These are phyloP conservation scores for Tinamus major DNA, from an alignment of 2,797 vertebrate species.

Conservation along the genomic window DNA sequence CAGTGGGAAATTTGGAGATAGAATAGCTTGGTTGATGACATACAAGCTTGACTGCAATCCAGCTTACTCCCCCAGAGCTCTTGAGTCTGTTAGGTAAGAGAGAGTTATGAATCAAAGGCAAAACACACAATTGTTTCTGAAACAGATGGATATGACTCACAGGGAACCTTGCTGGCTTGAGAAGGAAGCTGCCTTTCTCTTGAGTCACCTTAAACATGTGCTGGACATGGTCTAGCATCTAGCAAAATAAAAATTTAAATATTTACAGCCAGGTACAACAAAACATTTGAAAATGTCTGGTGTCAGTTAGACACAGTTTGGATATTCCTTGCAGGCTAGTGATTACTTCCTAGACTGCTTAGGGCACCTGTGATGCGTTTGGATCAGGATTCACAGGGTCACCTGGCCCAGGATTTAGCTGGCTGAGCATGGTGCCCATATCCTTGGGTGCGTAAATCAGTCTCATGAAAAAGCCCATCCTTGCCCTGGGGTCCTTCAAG, in stretches of 20 bases:
- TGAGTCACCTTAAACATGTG: neutral
- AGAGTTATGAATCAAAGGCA: neutral
- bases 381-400: neutral
- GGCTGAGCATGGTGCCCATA: neutral
- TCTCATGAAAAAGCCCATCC: neutral
- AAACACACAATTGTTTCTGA: constrained; percentile 9
- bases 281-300: neutral
- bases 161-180: neutral
- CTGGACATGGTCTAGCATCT: neutral
- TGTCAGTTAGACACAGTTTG: neutral
- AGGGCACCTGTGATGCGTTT: neutral
- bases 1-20: constrained; percentile 9
- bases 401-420: neutral
- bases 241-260: neutral
- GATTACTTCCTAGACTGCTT: neutral
- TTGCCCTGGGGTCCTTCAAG: neutral
- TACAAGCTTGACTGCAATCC: constrained; percentile 11
- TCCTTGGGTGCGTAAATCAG: neutral
- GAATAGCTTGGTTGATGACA: constrained; percentile 28
- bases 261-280: neutral
- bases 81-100: neutral
- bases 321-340: neutral
- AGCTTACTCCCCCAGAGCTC: constrained; percentile 30
- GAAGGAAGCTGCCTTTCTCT: constrained; percentile 25
- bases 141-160: neutral